Percentiles rank a stretch among this genome's conserved stretches.
phyloP scores from a whole-genome alignment of 2,888 invertebrate genomes.

The Troides oblongomaculatus region DNA sequence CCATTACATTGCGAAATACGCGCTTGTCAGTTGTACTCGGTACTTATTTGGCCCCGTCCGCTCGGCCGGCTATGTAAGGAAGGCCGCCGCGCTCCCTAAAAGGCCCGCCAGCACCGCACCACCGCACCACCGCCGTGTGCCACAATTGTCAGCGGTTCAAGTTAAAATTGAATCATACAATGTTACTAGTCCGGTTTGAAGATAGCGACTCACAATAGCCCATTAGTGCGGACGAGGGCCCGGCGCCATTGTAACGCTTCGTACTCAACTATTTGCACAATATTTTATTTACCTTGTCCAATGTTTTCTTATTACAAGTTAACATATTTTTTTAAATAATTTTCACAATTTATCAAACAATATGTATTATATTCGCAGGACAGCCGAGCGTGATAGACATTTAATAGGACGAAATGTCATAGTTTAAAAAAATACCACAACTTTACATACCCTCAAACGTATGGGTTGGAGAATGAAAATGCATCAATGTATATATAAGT shows the following conservation, averaged over 20 bases:
- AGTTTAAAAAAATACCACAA: no score
- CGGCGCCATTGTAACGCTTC: slow-evolving; percentile 3
- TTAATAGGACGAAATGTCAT: no score
- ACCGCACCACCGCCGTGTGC: slow-evolving; percentile 41
- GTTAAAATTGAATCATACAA: slow-evolving; percentile 46
- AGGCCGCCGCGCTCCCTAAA: slow-evolving; percentile 46
- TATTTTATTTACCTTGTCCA: no score
- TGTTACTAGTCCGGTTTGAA: slow-evolving; percentile 27
- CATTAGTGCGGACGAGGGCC: slow-evolving; percentile 21
- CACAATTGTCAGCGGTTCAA: slow-evolving; percentile 56
- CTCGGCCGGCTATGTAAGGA: slow-evolving; percentile 51
- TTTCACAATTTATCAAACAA: no score
- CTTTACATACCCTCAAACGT: no score
- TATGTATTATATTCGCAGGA: no score
- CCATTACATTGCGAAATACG: slow-evolving; percentile 39
- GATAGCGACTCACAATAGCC: slow-evolving; percentile 25
- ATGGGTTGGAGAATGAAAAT: no score
- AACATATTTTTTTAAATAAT: no score
- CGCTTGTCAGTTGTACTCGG: slow-evolving; percentile 52
- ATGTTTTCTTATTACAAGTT: no score
- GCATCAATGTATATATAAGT: no score
- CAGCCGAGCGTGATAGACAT: no score
- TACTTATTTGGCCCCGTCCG: slow-evolving; percentile 58
- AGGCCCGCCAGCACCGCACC: slow-evolving; percentile 47
- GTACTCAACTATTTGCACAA: no score